Conservation (phyloP, 2,888 invertebrate species). For the Slavum lentiscoides region DNA sequence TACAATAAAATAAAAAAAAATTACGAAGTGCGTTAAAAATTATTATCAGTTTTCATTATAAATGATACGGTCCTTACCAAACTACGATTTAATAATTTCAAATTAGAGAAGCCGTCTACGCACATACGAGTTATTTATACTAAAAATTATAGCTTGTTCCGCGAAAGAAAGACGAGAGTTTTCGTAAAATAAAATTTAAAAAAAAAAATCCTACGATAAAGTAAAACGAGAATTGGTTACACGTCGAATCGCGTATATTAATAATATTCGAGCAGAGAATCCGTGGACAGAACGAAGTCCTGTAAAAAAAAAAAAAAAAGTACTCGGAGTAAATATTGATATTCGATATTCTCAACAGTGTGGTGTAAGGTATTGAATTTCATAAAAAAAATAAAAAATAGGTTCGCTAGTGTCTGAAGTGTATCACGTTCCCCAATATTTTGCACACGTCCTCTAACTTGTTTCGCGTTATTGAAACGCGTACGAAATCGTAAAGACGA, state of each 20-base stretch:
- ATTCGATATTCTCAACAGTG: conserved; percentile 29
- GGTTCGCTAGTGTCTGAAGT: conserved; percentile 8
- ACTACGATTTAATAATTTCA: too few species aligned
- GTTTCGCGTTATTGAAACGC: not conserved
- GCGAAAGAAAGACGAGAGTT: not conserved
- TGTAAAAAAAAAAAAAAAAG: conserved; percentile 21
- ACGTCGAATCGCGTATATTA: too few species aligned
- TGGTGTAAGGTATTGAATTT: conserved; percentile 20
- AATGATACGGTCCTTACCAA: too few species aligned
- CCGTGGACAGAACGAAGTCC: not conserved
- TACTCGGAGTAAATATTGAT: conserved; percentile 33
- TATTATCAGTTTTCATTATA: not conserved
- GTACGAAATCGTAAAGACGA: too few species aligned
- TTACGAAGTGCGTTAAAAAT: not conserved
- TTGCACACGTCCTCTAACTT: conserved; percentile 19
- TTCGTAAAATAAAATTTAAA: too few species aligned
- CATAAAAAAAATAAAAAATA: conserved; percentile 10
- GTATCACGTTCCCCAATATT: conserved; percentile 34
- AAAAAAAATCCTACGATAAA: not conserved
- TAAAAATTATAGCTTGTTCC: not conserved
- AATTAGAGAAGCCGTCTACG: too few species aligned
- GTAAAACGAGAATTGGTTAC: too few species aligned
- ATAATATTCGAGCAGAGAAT: not conserved
- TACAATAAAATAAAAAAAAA: not conserved
- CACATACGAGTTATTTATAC: not conserved